phyloP scores from a whole-genome alignment of 37 sponge, comb jelly and placozoan species.

The Sycon ciliatum region DNA sequence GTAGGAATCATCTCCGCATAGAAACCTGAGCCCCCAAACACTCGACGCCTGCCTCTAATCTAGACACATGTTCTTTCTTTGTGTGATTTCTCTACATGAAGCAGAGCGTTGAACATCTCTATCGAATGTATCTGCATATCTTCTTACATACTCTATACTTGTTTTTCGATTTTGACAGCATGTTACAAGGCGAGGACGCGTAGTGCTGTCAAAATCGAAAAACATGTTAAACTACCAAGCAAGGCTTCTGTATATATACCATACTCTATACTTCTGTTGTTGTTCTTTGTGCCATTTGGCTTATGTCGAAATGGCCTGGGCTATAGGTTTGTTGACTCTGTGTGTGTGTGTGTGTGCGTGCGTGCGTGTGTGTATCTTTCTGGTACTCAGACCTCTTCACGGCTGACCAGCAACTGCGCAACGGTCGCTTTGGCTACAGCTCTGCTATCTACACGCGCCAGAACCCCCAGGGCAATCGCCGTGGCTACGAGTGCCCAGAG shows the following conservation, averaged over 20 bases:
- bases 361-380: too few relatives aligned
- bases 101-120: background rate
- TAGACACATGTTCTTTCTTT: too few relatives aligned
- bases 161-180: too few relatives aligned
- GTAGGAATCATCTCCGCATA: too few relatives aligned
- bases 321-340: background rate
- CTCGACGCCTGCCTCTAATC: too few relatives aligned
- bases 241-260: too few relatives aligned
- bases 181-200: too few relatives aligned
- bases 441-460: conserved; percentile 83
- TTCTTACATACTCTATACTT: background rate
- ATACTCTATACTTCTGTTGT: background rate
- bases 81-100: too few relatives aligned
- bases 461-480: conserved; percentile 88
- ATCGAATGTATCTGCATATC: background rate
- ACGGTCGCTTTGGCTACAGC: conserved; percentile 42
- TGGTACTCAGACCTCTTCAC: conserved; percentile 79
- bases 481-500: conserved; percentile 97
- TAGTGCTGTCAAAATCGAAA: too few relatives aligned
- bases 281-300: too few relatives aligned
- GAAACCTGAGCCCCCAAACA: too few relatives aligned
- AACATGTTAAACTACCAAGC: too few relatives aligned
- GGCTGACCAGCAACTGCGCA: conserved; percentile 85
- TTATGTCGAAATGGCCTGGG: background rate
- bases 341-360: background rate